Evolutionary conservation across 2,113 vertebrate species (phyloP).

Genomic region (Andinoacara biseriatus): DNA sequence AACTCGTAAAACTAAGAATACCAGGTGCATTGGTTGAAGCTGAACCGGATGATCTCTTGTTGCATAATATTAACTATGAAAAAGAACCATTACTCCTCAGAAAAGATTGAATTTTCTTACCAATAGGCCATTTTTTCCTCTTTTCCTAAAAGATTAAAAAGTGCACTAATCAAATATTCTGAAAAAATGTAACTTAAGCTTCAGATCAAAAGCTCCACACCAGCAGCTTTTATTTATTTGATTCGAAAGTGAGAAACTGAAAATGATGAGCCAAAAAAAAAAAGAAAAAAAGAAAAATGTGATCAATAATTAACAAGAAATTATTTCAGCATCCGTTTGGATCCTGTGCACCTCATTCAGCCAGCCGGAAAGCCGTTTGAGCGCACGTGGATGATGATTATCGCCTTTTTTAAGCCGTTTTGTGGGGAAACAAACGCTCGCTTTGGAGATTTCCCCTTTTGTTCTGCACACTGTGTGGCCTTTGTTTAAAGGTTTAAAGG

Average conservation of each 20-base stretch:
- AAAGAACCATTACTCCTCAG: neutral
- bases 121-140: neutral
- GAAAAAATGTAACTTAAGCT: neutral
- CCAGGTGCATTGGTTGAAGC: slow-evolving; percentile 7
- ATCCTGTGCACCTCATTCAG: slow-evolving; percentile 16
- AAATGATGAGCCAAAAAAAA: slow-evolving; percentile 36
- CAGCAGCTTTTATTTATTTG: neutral
- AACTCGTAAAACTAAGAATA: slow-evolving; percentile 36
- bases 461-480: slow-evolving; percentile 61
- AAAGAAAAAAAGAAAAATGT: neutral
- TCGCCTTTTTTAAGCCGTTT: slow-evolving; percentile 39
- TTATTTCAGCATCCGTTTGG: slow-evolving; percentile 25
- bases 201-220: neutral
- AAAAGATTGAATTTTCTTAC: neutral
- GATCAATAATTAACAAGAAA: slow-evolving; percentile 56
- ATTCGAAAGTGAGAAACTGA: slow-evolving; percentile 4
- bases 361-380: slow-evolving; percentile 28
- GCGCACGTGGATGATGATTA: slow-evolving; percentile 10
- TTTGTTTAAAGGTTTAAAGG: slow-evolving; percentile 47
- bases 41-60: neutral
- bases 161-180: slow-evolving; percentile 11
- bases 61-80: neutral
- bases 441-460: slow-evolving; percentile 50
- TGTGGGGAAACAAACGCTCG: slow-evolving; percentile 58
- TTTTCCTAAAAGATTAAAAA: slow-evolving; percentile 6